Conservation (phyloP, 2,888 invertebrate genomes). For the Lasioglossum lativentre region DNA sequence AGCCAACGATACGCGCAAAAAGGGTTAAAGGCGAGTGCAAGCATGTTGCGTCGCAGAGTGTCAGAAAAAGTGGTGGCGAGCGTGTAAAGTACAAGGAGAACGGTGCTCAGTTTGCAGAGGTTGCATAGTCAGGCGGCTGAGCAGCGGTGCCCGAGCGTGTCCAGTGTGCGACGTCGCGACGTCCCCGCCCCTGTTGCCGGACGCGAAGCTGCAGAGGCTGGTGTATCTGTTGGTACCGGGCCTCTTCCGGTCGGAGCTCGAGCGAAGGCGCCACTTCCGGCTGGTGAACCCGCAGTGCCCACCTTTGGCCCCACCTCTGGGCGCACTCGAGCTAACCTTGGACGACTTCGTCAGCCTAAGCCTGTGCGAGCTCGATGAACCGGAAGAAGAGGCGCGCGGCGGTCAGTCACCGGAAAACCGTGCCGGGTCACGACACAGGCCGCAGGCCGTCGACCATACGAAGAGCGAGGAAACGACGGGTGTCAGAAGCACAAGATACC, state of each 20-base stretch:
- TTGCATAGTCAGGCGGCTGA: slow-evolving; percentile 79
- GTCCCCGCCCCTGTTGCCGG: slow-evolving; percentile 75
- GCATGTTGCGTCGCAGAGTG: neutral
- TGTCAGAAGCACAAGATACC: slow-evolving; percentile 87
- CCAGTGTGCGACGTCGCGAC: slow-evolving; percentile 77
- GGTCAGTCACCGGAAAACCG: slow-evolving; percentile 8
- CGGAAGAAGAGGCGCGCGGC: slow-evolving; percentile 30
- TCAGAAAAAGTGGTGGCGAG: neutral
- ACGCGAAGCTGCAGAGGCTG: slow-evolving; percentile 76
- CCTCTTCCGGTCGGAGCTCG: slow-evolving; percentile 79
- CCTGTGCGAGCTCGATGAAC: slow-evolving; percentile 71
- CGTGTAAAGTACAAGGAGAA: slow-evolving; percentile 2
- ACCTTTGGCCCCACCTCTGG: slow-evolving; percentile 71
- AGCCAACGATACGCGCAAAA: neutral
- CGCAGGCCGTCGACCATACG: slow-evolving; percentile 63
- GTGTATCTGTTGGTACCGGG: slow-evolving; percentile 81
- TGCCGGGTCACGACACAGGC: slow-evolving; percentile 18
- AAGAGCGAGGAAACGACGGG: slow-evolving; percentile 64
- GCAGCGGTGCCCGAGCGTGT: slow-evolving; percentile 77
- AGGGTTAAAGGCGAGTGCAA: neutral
- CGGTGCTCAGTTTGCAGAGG: slow-evolving; percentile 78
- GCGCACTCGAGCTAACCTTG: slow-evolving; percentile 76
- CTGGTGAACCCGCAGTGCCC: slow-evolving; percentile 79
- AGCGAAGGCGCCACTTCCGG: slow-evolving; percentile 78
- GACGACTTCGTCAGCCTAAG: slow-evolving; percentile 80